Conservation (phyloP, 2,113 vertebrate genomes). For the Heptranchias perlo region DNA sequence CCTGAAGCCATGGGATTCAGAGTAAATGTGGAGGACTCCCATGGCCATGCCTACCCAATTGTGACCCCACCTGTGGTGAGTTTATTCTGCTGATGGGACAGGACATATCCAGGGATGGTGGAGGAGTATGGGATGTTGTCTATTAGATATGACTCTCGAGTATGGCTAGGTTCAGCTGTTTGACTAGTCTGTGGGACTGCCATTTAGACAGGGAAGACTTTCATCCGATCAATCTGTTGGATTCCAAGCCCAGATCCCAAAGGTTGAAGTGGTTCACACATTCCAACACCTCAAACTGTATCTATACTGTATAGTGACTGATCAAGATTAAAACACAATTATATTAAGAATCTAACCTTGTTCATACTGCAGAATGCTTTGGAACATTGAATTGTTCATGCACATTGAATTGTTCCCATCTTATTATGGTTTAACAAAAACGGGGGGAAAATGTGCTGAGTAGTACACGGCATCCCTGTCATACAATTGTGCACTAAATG, state of each 20-base stretch:
- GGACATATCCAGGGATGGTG: too few species aligned
- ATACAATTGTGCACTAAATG: background rate
- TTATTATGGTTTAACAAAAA: background rate
- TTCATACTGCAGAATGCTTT: background rate
- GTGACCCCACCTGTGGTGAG: background rate
- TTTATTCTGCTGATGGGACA: background rate
- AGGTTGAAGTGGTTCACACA: background rate
- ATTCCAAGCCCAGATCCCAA: background rate
- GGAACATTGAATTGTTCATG: background rate
- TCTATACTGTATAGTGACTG: background rate
- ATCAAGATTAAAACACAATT: background rate
- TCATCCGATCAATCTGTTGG: background rate
- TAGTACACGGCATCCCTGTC: background rate
- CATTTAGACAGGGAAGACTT: background rate
- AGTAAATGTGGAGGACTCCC: background rate
- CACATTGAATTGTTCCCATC: background rate
- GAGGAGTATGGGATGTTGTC: background rate
- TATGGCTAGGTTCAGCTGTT: too few species aligned
- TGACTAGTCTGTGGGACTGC: background rate
- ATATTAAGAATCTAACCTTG: background rate
- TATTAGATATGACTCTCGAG: too few species aligned
- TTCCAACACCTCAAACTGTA: background rate
- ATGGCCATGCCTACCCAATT: background rate
- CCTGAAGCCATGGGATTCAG: background rate
- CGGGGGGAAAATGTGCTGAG: background rate